Evolutionary conservation across 2,113 vertebrate species (phyloP).

Genomic region (Polypterus bichir): DNA sequence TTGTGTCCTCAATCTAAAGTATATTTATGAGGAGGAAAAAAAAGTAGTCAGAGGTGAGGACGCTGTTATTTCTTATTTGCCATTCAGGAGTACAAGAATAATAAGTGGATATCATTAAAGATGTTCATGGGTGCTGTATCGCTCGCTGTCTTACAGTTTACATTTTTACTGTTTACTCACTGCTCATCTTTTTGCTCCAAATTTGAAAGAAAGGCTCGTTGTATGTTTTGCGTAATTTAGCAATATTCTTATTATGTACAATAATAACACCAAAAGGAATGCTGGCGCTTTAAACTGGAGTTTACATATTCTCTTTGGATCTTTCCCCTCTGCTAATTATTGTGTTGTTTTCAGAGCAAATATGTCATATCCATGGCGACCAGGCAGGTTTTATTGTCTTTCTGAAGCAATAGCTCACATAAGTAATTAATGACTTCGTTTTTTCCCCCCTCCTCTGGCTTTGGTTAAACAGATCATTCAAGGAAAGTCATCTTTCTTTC

Average conservation of each 20-base stretch:
- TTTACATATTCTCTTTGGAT: slow-evolving; percentile 98
- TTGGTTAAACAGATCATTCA: slow-evolving; percentile 99
- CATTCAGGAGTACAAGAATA: too few relatives aligned
- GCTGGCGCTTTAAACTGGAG: slow-evolving; percentile 95
- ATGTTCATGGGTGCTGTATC: too few relatives aligned
- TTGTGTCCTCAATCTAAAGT: too few relatives aligned
- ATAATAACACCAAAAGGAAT: slow-evolving; percentile 59
- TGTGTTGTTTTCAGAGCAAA: slow-evolving; percentile 99
- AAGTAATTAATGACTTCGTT: slow-evolving; percentile 99
- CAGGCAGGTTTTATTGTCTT: slow-evolving; percentile 99
- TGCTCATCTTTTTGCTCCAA: too few relatives aligned
- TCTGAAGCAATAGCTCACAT: slow-evolving; percentile 99
- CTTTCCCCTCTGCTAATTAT: slow-evolving; percentile 99
- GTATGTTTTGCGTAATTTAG: slow-evolving; percentile 34
- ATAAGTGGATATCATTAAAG: too few relatives aligned
- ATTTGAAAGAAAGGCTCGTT: background rate
- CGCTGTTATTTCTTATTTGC: too few relatives aligned
- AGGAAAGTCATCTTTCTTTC: slow-evolving; percentile 84
- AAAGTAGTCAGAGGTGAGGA: too few relatives aligned
- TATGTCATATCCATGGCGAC: slow-evolving; percentile 99
- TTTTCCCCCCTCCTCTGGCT: slow-evolving; percentile 76
- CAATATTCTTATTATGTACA: slow-evolving; percentile 37
- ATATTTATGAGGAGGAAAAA: too few relatives aligned
- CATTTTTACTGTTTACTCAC: too few relatives aligned
- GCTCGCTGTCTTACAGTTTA: too few relatives aligned